Evolutionary conservation across 2,888 invertebrate genomes (phyloP).

Genomic region (Strigamia crassipes): DNA sequence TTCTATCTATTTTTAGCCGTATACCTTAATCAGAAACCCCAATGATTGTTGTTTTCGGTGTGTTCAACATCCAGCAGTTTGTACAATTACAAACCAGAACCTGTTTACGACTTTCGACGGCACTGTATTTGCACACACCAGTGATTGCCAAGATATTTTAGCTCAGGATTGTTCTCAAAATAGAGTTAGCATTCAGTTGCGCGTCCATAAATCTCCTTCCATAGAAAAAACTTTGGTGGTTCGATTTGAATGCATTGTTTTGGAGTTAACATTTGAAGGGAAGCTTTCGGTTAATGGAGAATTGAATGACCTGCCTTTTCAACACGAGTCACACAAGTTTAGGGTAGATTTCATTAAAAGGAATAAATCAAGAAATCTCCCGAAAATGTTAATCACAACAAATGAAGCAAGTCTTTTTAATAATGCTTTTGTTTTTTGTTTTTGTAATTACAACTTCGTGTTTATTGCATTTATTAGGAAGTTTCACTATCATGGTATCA

Average conservation of each 20-base stretch:
- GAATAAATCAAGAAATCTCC: not conserved
- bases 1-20: not conserved
- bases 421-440: not conserved
- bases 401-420: not conserved
- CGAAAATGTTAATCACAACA: not conserved
- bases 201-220: not conserved
- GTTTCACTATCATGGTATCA: not conserved
- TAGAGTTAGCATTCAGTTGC: slow-evolving; percentile 5
- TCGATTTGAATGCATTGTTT: not conserved
- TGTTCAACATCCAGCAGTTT: not conserved
- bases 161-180: not conserved
- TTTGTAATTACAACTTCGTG: not conserved
- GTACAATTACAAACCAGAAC: not conserved
- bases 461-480: not conserved
- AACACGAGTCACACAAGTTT: not conserved
- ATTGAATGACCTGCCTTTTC: not conserved
- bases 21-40: not conserved
- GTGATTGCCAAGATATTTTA: not conserved
- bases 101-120: not conserved
- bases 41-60: not conserved
- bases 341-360: not conserved
- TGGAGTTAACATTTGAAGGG: not conserved
- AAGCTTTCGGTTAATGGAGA: not conserved
- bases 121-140: not conserved
- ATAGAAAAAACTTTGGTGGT: not conserved